phyloP scores from a whole-genome alignment of 2,888 invertebrate genomes.

The Galerucella nymphaeae region DNA sequence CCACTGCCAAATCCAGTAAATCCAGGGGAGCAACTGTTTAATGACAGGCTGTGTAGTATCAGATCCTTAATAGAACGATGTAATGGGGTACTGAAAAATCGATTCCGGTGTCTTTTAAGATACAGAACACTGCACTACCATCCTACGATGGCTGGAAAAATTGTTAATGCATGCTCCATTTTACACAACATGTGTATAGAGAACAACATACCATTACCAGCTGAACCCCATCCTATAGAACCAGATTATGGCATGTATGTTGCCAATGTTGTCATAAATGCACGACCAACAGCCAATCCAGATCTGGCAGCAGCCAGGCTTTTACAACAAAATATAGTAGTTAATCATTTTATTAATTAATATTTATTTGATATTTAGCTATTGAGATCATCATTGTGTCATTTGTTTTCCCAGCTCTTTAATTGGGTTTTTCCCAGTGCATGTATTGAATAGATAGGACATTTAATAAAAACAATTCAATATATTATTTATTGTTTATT shows the following conservation, averaged over 20 bases:
- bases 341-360: constrained; percentile 11
- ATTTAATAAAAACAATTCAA: background rate
- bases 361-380: background rate
- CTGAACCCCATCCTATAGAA: constrained; percentile 28
- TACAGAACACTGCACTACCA: constrained; percentile 18
- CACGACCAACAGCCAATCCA: constrained; percentile 9
- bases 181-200: constrained; percentile 24
- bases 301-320: background rate
- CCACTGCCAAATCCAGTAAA: constrained; percentile 21
- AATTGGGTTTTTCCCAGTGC: too few species aligned
- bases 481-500: too few species aligned
- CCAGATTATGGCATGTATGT: constrained; percentile 35
- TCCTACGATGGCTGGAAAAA: constrained; percentile 25
- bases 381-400: too few species aligned
- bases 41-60: constrained; percentile 21
- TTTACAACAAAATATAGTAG: constrained; percentile 8
- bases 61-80: constrained; percentile 27
- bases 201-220: constrained; percentile 17
- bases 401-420: too few species aligned
- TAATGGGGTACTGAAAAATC: constrained; percentile 23
- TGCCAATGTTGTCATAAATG: constrained; percentile 13
- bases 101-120: constrained; percentile 22
- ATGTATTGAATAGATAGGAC: too few species aligned
- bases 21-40: constrained; percentile 24
- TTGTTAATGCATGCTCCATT: background rate